Evolutionary conservation across 1,140 invertebrate genomes (phyloP), one percentile per base, ranked within the genome.

Genomic region (Drosophila takahashii): DNA sequence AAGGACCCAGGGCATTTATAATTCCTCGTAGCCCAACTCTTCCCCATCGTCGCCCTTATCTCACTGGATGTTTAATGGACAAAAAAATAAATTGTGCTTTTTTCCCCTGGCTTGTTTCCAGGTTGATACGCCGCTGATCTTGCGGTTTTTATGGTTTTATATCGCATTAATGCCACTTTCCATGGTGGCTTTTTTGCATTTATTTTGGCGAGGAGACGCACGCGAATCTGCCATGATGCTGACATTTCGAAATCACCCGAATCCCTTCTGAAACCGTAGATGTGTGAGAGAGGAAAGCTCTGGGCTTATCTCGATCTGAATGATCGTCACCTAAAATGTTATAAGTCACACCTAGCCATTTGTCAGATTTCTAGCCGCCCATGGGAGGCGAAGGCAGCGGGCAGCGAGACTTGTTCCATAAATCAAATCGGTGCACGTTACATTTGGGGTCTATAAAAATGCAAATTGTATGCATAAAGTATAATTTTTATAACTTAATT

Each of bases 401-500:
- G 22, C 22, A 22, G 18, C 15, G 52, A 18, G 47, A 37, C 57
- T 45, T 42, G 50, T 32, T 56, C 60, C 44, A 77, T 79, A 85
- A 84, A 84, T 84, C 80, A 85, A 76, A 66, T 62, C 83, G 62
- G 65, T 54, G 70, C 79, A 87, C 48, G 79, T 86, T 83, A 83
- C 76, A 89, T 89, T 87, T 87, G 83, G 59, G 61, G 71, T 52
- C 70, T 64, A 87, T 87, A 89, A 87, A 87, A 87, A 87, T 87
- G 83, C 83, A 87, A 87, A 87, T 87, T 73, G 62, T 89, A 87
- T 87, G 84, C 84, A 87, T 89, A 89, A 87, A 87, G 64, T 87
- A 87, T 89, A 89, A 89, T 87, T 87, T 87, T 87, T 87, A 89
- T 87, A 87, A 87, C 84, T 87, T 77, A 87, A 87, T 87, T 87